Evolutionary conservation across 2,113 vertebrate species (phyloP).

Genomic region (Rhineura floridana): DNA sequence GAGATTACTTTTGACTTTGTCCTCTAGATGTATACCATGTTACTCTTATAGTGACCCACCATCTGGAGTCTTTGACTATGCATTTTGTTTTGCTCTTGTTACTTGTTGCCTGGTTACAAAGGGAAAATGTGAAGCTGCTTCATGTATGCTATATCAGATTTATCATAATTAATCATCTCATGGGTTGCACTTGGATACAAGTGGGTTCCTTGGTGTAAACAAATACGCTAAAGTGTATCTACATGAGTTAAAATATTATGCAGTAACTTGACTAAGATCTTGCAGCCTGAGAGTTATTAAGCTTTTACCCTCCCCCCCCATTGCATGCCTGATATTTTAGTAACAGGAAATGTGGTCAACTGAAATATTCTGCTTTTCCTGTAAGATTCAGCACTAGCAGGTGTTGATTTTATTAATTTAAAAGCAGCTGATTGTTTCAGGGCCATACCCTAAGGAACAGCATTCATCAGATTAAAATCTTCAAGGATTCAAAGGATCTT

Average conservation of each 20-base stretch:
- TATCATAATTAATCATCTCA: slow-evolving; percentile 9
- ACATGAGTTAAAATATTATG: neutral
- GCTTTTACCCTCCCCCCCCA: slow-evolving; percentile 31
- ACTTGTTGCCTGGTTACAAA: neutral
- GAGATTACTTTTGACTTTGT: neutral
- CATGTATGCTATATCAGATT: neutral
- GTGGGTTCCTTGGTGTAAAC: slow-evolving; percentile 25
- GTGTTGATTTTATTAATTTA: slow-evolving; percentile 40
- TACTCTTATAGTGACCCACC: neutral
- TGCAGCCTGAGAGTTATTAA: slow-evolving; percentile 53
- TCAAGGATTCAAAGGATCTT: neutral
- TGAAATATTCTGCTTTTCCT: slow-evolving; percentile 34
- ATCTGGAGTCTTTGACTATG: neutral
- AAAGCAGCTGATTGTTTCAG: neutral
- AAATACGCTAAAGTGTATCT: neutral
- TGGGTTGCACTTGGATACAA: neutral
- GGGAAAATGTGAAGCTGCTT: neutral
- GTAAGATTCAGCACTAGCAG: slow-evolving; percentile 33
- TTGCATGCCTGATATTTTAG: slow-evolving; percentile 28
- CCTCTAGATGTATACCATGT: neutral
- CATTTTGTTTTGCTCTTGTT: slow-evolving; percentile 10
- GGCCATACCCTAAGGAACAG: neutral
- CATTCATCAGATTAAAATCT: neutral
- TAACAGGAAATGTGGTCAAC: slow-evolving; percentile 56
- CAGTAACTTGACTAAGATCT: slow-evolving; percentile 39